Base-by-base conservation (phyloP, 2,113 vertebrate species). In the Nothoprocta perdicaria region DNA sequence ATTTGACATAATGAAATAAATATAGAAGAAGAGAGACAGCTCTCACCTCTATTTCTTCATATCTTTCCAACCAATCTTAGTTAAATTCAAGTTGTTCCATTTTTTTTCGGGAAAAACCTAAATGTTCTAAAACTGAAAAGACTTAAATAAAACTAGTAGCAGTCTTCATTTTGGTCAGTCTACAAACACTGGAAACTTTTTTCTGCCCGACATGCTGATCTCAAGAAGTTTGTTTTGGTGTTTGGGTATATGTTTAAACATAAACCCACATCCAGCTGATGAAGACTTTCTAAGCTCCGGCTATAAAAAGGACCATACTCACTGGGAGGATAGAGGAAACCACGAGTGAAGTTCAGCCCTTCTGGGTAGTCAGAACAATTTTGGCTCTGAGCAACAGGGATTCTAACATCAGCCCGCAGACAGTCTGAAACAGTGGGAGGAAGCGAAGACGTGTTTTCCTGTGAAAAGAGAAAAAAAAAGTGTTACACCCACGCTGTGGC, bases 251-350 rank as follows among this genome's bases (percentile, higher is more conserved):
- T 96, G 96, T 97, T 97, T 98, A 98, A 96, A 89, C 96, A 95
- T 86, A 96, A 94, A 95, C 96, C 97, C 97, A 98, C 97, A 98
- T 98, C 97, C 97, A 97, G 96, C 95, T 97, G 97, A 97, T 97
- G 97, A 97, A 96, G 92, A 95, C 95, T 96, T 98, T 96, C 95
- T 95, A 96, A 96, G 96, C 72, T 86, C 66, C 82, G 82, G 89
- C 97, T 97, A 97, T 96, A 97, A 97, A 98, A 97, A 96, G 97
- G 96, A 95, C 60, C 62, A 57, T 88, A 97, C 98, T 93, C 95
- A 99, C 99, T 98, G 75, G 98, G 98, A 87, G 98, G 98, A 57
- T 98, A 98, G 89, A 99, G 98, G 98, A 99, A 99, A 86, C 96
- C 96, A 35, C 62, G 93, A 61, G 93, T 98, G 93, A 99, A 92